Evolutionary conservation across 2,113 vertebrate genomes (phyloP), one percentile per base, ranked within the genome.

Genomic region (Vulpes vulpes): DNA sequence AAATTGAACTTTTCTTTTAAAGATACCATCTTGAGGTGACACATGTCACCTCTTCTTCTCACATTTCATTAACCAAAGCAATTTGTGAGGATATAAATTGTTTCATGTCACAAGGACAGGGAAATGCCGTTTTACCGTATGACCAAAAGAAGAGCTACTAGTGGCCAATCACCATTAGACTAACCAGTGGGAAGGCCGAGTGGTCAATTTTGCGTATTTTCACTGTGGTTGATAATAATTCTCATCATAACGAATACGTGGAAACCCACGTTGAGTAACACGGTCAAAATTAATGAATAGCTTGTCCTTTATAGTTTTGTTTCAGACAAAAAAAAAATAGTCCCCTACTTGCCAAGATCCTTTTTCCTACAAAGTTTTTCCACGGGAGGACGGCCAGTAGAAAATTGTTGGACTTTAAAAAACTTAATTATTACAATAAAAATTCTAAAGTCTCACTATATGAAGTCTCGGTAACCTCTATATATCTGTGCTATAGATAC

Each of bases 11-110:
- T 38, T 88, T 87, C 55, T 93, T 73, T 38, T 35, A 49, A 85
- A 96, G 25, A 6, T 25, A 95, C 35, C 16, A 30, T 80, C 60
- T 73, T 59, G 2, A 79, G 93, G 23, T 67, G 91, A 90, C 59
- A 62, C 10, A 53, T 94, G 62, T 71, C 60, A 76, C 32, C 43
- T 43, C 23, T 59, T 92, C n/a, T 62, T 55, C 12, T 93, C 81
- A 60, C 62, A 89, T 87, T 96, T 95, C 60, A 90, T 53, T 90
- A 84, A 73, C 64, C 76, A 93, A 90, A 91, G 62, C 20, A 89
- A 92, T 16, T 90, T 16, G 76, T 35, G 10, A 62, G 55, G 5
- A 35, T 17, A 57, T 64, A 32, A 86, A 86, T n/a, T 7, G 30
- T 60, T 71, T 91, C 22, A 10, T 38, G 32, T 71, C 55, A 43